phyloP scores from a whole-genome alignment of 1,140 invertebrate species.

The Harpegnathos saltator region DNA sequence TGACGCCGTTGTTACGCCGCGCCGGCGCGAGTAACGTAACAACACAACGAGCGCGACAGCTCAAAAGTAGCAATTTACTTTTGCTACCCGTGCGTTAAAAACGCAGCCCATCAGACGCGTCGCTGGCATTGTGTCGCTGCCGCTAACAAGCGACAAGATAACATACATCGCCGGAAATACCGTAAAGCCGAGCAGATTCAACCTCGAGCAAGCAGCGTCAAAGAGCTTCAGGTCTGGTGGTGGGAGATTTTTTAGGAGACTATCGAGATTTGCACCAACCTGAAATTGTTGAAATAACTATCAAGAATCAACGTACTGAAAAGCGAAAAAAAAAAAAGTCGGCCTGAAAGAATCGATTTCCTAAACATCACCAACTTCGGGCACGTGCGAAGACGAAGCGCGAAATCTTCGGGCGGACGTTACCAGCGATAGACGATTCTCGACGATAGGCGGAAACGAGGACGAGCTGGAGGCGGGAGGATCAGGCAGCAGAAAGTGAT shows the following conservation, averaged over 20 bases:
- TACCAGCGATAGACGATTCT: constrained; percentile 18
- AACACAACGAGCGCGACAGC: too few species aligned
- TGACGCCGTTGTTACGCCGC: too few species aligned
- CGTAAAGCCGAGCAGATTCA: constrained; percentile 21
- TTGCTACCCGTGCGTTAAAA: not conserved
- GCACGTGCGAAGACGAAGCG: constrained; percentile 32
- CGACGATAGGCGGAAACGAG: constrained; percentile 35
- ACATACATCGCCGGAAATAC: not conserved
- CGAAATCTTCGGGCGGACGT: constrained; percentile 29
- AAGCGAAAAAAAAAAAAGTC: too few species aligned
- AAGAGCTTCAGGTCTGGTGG: constrained; percentile 29
- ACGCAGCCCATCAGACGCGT: not conserved
- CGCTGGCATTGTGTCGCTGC: too few species aligned
- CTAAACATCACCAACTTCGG: too few species aligned
- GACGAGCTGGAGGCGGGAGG: not conserved
- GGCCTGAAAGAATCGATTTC: too few species aligned
- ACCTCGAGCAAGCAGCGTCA: not conserved
- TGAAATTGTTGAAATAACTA: too few species aligned
- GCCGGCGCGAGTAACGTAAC: not conserved
- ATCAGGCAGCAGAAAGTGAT: constrained; percentile 56
- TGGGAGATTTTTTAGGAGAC: too few species aligned
- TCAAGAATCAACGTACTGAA: too few species aligned
- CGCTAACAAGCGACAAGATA: not conserved
- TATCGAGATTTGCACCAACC: too few species aligned
- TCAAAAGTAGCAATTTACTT: not conserved